A percentile compares a stretch with the other conserved stretches of the same genome.
phyloP scores from a whole-genome alignment of 2,113 vertebrate species.

The Rissa tridactyla region DNA sequence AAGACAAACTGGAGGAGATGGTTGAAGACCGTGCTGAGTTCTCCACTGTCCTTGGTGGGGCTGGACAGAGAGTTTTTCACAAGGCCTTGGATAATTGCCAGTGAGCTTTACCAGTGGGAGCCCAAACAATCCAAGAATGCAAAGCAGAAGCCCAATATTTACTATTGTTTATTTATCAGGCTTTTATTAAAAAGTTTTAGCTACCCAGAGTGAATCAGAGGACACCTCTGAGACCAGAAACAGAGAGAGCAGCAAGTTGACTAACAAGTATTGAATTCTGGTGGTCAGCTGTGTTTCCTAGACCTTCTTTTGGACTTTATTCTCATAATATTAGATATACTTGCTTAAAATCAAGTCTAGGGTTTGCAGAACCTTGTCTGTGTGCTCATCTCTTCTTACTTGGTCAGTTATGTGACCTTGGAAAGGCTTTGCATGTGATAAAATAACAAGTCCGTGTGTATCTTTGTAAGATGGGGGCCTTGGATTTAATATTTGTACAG shows the following conservation, averaged over 20 bases:
- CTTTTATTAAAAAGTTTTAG: background rate
- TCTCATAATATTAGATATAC: background rate
- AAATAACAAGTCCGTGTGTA: background rate
- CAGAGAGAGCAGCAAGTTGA: background rate
- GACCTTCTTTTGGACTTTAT: background rate
- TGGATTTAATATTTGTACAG: background rate
- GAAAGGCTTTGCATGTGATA: background rate
- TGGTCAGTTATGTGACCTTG: background rate
- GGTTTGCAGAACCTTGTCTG: background rate
- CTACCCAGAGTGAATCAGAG: background rate
- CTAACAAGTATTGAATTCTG: background rate
- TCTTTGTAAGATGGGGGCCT: background rate
- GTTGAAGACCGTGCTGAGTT: background rate
- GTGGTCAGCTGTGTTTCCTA: background rate
- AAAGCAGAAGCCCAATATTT: background rate
- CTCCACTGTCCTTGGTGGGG: background rate
- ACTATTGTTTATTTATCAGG: background rate
- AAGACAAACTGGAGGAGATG: background rate
- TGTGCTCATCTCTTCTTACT: background rate
- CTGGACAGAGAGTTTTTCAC: background rate
- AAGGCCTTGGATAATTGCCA: background rate
- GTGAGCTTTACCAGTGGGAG: background rate
- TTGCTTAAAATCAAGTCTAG: background rate
- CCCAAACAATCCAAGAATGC: background rate
- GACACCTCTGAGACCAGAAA: background rate